These are phyloP conservation scores for Ochropleura plecta DNA, from an alignment of 2,888 invertebrate genomes.

Conservation along the genomic window DNA sequence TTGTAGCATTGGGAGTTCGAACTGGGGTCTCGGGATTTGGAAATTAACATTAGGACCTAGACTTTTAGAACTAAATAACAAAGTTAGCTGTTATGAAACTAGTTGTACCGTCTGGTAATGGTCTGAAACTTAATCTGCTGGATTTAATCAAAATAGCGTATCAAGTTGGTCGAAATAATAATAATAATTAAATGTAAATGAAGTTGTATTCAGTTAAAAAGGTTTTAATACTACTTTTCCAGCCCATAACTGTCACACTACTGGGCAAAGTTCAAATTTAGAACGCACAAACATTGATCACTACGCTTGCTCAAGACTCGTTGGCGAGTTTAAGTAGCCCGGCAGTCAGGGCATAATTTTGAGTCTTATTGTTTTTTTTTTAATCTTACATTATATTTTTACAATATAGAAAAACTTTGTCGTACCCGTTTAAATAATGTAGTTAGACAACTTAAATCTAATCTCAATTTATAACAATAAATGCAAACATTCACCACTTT, in stretches of 20 bases:
- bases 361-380: no score
- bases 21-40: constrained; percentile 37
- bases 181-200: neutral
- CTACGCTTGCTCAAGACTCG: no score
- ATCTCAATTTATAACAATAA: neutral
- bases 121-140: constrained; percentile 36
- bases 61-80: constrained; percentile 54
- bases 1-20: constrained; percentile 19
- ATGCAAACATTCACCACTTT: neutral
- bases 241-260: no score
- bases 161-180: neutral
- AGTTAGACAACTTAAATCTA: neutral
- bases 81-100: constrained; percentile 43
- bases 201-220: neutral
- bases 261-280: no score
- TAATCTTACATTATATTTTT: no score
- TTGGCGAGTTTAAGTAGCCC: no score
- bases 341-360: no score
- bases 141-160: constrained; percentile 33
- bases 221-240: neutral
- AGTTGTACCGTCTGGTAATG: constrained; percentile 36
- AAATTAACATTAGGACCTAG: constrained; percentile 50
- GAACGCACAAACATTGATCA: no score
- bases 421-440: neutral
- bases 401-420: no score